Conservation (phyloP, 1,140 invertebrate species). For the Orchesella cincta region DNA sequence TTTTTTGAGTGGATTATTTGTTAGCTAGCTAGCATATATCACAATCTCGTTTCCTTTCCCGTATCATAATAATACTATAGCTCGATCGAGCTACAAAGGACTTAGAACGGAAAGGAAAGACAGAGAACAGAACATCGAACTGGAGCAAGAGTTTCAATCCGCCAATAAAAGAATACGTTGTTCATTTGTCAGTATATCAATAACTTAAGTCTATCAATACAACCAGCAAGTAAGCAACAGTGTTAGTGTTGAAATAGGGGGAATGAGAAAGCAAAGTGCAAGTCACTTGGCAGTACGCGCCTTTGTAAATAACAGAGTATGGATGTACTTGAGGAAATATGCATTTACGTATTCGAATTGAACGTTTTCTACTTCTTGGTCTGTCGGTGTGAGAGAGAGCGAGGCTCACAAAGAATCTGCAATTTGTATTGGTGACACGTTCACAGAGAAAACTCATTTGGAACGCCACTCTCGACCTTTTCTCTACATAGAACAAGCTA, state of each 20-base stretch:
- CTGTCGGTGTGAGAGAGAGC: neutral
- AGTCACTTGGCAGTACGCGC: neutral
- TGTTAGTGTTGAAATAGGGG: neutral
- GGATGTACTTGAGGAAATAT: neutral
- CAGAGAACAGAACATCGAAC: too few relatives aligned
- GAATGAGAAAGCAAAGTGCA: neutral
- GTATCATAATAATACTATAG: too few relatives aligned
- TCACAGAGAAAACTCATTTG: constrained; percentile 29
- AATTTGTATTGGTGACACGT: constrained; percentile 30
- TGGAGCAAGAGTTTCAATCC: too few relatives aligned
- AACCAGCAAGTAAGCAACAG: constrained; percentile 13
- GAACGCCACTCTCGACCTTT: constrained; percentile 6
- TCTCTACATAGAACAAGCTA: constrained; percentile 9
- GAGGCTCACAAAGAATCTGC: constrained; percentile 4
- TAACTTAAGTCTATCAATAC: neutral
- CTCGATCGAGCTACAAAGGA: too few relatives aligned
- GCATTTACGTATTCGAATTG: too few relatives aligned
- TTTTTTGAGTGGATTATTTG: too few relatives aligned
- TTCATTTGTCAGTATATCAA: constrained; percentile 26
- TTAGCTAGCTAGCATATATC: too few relatives aligned
- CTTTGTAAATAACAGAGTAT: neutral
- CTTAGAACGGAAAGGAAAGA: too few relatives aligned
- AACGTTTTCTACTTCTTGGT: neutral
- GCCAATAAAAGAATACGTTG: neutral
- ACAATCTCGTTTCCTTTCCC: too few relatives aligned